Conservation (phyloP, 1,140 invertebrate genomes). For the Saccostrea glomerata region DNA sequence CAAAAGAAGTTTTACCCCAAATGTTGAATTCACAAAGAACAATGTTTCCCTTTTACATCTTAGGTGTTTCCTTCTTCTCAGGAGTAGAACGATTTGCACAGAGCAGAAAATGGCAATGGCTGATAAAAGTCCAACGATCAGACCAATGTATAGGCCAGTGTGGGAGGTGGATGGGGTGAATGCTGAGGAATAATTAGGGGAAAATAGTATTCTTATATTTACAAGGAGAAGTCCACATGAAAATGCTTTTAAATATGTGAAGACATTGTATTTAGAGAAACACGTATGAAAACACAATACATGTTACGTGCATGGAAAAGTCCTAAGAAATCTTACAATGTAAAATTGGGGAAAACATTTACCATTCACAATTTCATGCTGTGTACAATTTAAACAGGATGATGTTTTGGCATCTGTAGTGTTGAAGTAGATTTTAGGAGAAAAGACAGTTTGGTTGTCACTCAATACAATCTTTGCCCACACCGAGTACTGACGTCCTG, state of each 20-base stretch:
- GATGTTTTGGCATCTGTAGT: not conserved
- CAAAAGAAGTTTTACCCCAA: not conserved
- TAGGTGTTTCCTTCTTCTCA: not conserved
- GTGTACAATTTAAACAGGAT: not conserved
- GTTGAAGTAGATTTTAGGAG: not conserved
- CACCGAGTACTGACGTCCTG: not conserved
- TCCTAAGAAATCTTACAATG: too few relatives aligned
- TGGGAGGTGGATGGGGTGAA: not conserved
- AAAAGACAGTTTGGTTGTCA: not conserved
- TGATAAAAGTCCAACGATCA: not conserved
- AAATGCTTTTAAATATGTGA: too few relatives aligned
- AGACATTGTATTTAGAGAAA: too few relatives aligned
- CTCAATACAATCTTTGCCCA: not conserved
- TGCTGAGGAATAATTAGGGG: not conserved
- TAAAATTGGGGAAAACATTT: not conserved
- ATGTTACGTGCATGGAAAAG: too few relatives aligned
- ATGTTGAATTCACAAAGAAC: slow-evolving; percentile 14
- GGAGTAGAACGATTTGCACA: not conserved
- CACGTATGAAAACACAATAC: too few relatives aligned
- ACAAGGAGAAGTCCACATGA: too few relatives aligned
- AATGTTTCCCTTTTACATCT: not conserved
- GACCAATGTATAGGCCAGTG: not conserved
- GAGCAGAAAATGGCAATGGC: not conserved
- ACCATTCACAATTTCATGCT: not conserved
- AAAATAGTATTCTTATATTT: too few relatives aligned